These are phyloP conservation scores for Bactericera cockerelli DNA, from an alignment of 1,140 invertebrate species.

Conservation along the genomic window DNA sequence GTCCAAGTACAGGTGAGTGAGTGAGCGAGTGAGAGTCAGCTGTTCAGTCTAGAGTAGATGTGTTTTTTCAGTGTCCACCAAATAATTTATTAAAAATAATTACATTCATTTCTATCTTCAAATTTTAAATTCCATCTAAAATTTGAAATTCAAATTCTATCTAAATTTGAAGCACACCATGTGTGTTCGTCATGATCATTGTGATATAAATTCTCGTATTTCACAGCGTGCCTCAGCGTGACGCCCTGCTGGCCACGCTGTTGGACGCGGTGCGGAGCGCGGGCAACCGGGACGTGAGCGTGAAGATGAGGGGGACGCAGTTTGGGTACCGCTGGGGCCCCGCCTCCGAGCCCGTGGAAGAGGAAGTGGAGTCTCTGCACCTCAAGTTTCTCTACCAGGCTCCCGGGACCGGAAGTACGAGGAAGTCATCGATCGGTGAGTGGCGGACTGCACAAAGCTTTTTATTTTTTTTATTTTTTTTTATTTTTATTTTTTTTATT, in stretches of 20 bases:
- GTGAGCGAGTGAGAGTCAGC: too few species aligned
- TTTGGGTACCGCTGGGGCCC: constrained; percentile 78
- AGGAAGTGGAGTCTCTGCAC: constrained; percentile 84
- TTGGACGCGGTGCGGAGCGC: constrained; percentile 90
- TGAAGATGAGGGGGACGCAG: constrained; percentile 68
- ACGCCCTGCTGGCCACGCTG: constrained; percentile 85
- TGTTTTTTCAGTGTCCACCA: too few species aligned
- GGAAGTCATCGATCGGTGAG: constrained; percentile 23
- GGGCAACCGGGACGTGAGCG: constrained; percentile 94
- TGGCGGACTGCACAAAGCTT: constrained; percentile 1
- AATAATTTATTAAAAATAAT: too few species aligned
- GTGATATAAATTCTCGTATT: too few species aligned
- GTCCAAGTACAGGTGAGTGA: too few species aligned
- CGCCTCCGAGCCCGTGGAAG: constrained; percentile 71
- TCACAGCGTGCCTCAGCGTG: constrained; percentile 40
- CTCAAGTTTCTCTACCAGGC: constrained; percentile 65
- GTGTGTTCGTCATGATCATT: too few species aligned
- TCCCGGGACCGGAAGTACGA: constrained; percentile 37
- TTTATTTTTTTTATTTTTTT: constrained; percentile 28
- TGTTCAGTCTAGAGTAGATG: too few species aligned
- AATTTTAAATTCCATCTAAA: too few species aligned
- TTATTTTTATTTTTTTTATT: constrained; percentile 11
- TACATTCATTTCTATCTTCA: too few species aligned
- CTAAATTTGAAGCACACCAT: too few species aligned
- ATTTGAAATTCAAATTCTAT: too few species aligned